Conservation (phyloP, 30 jellyfish, hydroid and myxozoan species). For the Thelohanellus kitauei region DNA sequence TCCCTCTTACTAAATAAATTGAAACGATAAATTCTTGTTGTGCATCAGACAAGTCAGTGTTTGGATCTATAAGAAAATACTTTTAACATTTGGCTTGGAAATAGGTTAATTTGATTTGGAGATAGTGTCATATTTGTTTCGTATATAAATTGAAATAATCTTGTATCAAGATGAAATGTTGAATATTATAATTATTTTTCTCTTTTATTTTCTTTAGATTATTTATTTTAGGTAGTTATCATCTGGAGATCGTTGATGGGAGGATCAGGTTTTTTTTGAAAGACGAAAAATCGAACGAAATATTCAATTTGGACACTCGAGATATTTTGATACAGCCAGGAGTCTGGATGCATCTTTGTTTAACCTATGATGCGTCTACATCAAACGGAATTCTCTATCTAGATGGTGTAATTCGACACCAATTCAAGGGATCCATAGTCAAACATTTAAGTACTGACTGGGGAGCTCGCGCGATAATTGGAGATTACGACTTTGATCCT, state of each 20-base stretch:
- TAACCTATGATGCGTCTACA: constrained; percentile 47
- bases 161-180: not conserved
- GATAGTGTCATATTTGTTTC: not conserved
- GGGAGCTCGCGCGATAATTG: constrained; percentile 84
- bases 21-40: not conserved
- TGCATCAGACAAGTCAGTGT: not conserved
- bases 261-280: constrained; percentile 74
- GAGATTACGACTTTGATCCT: constrained; percentile 63
- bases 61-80: not conserved
- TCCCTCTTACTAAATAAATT: not conserved
- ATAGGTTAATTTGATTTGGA: no score
- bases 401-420: not conserved
- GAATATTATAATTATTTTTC: not conserved
- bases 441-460: constrained; percentile 52
- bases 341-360: constrained; percentile 77
- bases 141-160: not conserved
- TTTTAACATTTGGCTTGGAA: no score
- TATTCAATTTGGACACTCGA: constrained; percentile 25
- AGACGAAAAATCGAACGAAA: constrained; percentile 22
- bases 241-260: constrained; percentile 52
- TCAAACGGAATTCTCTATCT: constrained; percentile 30
- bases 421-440: constrained; percentile 13
- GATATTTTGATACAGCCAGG: constrained; percentile 22
- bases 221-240: constrained; percentile 52
- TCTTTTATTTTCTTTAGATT: not conserved